A percentile compares a stretch with the other conserved stretches of the same genome.
phyloP scores from a whole-genome alignment of 2,797 vertebrate species.

The Sebastes aleutianus region DNA sequence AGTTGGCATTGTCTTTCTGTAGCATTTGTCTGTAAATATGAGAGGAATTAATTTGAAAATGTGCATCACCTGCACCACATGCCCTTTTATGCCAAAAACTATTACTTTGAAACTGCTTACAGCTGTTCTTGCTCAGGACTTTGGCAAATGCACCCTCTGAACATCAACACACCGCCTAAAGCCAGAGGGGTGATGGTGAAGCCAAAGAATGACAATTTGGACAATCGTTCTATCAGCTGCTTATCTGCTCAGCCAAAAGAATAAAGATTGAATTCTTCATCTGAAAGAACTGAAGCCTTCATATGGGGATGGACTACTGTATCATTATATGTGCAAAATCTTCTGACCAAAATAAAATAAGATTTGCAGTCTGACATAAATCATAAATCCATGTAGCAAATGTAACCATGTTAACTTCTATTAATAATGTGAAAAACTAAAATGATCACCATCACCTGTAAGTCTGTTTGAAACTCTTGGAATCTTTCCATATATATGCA shows the following conservation, averaged over 20 bases:
- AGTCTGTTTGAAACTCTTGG: neutral
- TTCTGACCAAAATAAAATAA: neutral
- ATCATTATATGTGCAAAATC: neutral
- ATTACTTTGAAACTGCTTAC: constrained; percentile 59
- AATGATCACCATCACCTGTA: neutral
- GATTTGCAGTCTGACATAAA: constrained; percentile 1
- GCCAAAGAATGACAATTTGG: constrained; percentile 41
- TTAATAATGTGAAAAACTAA: neutral
- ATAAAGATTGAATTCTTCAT: constrained; percentile 14
- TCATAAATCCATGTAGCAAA: neutral
- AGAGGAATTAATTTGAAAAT: constrained; percentile 42
- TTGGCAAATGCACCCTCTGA: constrained; percentile 58
- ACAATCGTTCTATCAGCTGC: constrained; percentile 29
- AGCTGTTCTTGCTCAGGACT: constrained; percentile 67
- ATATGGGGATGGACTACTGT: neutral
- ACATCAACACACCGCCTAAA: constrained; percentile 34
- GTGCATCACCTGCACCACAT: constrained; percentile 51
- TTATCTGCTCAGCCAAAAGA: constrained; percentile 23
- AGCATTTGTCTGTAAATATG: constrained; percentile 29
- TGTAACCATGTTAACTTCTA: neutral
- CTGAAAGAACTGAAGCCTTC: constrained; percentile 1
- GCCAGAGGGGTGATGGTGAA: constrained; percentile 22
- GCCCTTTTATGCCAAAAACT: constrained; percentile 43
- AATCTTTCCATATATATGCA: neutral
- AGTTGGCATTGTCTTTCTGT: neutral